Evolutionary conservation across 2,888 invertebrate genomes (phyloP).

Genomic region (Patella pellucida): DNA sequence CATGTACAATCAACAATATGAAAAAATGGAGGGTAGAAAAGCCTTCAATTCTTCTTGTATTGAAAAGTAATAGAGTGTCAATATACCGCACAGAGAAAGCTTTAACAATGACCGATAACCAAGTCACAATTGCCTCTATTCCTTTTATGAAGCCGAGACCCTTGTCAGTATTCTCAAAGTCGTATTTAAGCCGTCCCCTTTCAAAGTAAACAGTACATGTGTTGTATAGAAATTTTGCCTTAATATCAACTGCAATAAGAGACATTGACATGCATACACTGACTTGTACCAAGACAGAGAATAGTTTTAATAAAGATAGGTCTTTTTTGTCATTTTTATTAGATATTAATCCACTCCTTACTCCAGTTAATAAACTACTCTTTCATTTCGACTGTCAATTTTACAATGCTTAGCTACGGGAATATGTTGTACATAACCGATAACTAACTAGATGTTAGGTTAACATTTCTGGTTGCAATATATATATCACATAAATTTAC

Average conservation of each 20-base stretch:
- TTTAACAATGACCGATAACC: not conserved
- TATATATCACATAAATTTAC: too few species aligned
- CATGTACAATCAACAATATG: too few species aligned
- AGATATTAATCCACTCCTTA: slow-evolving; percentile 9
- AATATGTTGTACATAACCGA: too few species aligned
- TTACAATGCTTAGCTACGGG: too few species aligned
- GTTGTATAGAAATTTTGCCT: not conserved
- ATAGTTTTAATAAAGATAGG: too few species aligned
- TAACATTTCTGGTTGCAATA: too few species aligned
- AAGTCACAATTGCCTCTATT: slow-evolving; percentile 1
- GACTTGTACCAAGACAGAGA: too few species aligned
- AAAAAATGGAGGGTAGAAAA: too few species aligned
- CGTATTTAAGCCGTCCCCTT: slow-evolving; percentile 7
- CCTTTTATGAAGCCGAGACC: not conserved
- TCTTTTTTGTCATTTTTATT: not conserved
- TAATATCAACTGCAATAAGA: not conserved
- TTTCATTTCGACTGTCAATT: too few species aligned
- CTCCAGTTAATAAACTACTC: not conserved
- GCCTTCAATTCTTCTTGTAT: not conserved
- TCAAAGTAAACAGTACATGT: slow-evolving; percentile 10
- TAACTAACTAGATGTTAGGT: too few species aligned
- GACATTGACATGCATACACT: not conserved
- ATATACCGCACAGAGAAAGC: slow-evolving; percentile 6
- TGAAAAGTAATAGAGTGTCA: slow-evolving; percentile 1
- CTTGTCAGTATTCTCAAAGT: slow-evolving; percentile 9